Conservation (phyloP, 2,888 invertebrate genomes). For the Cheilosia variabilis region DNA sequence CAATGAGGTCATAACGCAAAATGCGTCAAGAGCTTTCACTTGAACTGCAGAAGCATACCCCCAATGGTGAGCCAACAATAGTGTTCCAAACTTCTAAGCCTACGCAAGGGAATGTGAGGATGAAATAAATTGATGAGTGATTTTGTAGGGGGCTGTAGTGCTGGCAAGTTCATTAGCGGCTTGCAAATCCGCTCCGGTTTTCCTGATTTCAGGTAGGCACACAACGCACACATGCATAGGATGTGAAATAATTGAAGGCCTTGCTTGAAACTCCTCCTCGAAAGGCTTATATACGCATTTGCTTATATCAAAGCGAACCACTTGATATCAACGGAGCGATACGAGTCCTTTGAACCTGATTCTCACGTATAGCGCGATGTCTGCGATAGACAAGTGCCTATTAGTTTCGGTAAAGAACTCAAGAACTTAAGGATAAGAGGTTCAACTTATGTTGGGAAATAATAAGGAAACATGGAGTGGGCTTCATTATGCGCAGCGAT, state of each 20-base stretch:
- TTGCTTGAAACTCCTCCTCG: conserved; percentile 25
- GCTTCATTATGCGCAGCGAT: conserved; percentile 57
- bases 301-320: conserved; percentile 19
- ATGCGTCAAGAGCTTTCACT: conserved; percentile 1
- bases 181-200: conserved; percentile 24
- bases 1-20: conserved; percentile 57
- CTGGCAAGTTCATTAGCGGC: conserved; percentile 26
- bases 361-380: conserved; percentile 22
- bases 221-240: not conserved
- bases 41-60: not conserved
- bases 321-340: conserved; percentile 40
- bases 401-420: conserved; percentile 46
- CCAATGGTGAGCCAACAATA: not conserved
- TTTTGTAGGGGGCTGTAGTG: not conserved
- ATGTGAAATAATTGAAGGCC: conserved; percentile 35
- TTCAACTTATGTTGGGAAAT: conserved; percentile 28
- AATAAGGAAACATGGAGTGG: conserved; percentile 17
- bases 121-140: conserved; percentile 29
- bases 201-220: not conserved
- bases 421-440: conserved; percentile 47
- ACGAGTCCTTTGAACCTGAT: conserved; percentile 63
- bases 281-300: not conserved
- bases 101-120: not conserved
- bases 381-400: conserved; percentile 28
- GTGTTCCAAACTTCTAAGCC: conserved; percentile 4